phyloP scores from a whole-genome alignment of 2,797 vertebrate species.

The Chelon labrosus region DNA sequence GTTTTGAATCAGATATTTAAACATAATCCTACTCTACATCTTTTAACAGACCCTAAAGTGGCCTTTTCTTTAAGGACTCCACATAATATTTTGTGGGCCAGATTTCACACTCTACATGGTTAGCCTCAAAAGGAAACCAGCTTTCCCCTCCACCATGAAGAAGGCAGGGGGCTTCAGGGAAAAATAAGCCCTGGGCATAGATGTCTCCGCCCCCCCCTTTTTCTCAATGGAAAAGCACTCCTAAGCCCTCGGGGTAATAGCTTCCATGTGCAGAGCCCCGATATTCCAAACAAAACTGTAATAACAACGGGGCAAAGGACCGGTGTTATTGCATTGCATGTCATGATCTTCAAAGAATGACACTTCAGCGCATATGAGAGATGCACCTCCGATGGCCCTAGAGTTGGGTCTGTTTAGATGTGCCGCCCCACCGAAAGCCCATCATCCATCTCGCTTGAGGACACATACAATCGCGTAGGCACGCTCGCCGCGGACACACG shows the following conservation, averaged over 20 bases:
- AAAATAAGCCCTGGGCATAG: constrained; percentile 69
- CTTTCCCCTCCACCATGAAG: constrained; percentile 44
- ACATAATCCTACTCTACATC: constrained; percentile 4
- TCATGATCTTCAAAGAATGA: constrained; percentile 78
- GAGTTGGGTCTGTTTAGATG: constrained; percentile 59
- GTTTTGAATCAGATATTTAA: constrained; percentile 2
- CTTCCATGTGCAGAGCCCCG: constrained; percentile 77
- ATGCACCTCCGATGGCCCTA: constrained; percentile 57
- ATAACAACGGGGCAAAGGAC: constrained; percentile 74
- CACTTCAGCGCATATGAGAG: constrained; percentile 56
- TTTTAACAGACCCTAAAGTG: constrained; percentile 22
- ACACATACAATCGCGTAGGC: not conserved
- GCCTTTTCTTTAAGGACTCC: constrained; percentile 15
- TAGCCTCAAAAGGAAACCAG: constrained; percentile 57
- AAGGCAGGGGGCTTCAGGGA: constrained; percentile 52
- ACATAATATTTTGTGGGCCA: constrained; percentile 29
- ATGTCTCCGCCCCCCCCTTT: constrained; percentile 56
- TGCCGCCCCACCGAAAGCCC: constrained; percentile 25
- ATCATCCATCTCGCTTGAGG: constrained; percentile 21
- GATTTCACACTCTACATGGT: constrained; percentile 53
- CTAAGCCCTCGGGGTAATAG: constrained; percentile 77
- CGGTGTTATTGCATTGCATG: constrained; percentile 70
- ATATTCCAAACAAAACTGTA: constrained; percentile 74
- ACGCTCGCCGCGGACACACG: not conserved
- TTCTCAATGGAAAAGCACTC: constrained; percentile 70